Evolutionary conservation across 2,888 invertebrate genomes (phyloP).

Genomic region (Sarcophaga caerulescens): DNA sequence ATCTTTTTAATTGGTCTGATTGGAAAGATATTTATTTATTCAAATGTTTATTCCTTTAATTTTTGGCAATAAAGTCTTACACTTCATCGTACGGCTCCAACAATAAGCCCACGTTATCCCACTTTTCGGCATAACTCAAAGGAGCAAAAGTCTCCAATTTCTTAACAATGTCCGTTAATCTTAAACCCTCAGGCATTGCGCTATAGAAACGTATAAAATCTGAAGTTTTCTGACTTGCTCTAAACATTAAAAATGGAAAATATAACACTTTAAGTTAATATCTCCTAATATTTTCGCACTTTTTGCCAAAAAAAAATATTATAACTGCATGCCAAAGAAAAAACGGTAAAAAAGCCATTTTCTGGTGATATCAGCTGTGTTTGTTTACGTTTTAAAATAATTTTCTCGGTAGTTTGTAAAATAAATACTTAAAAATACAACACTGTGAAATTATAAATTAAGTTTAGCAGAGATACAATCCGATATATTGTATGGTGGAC

Average conservation of each 20-base stretch:
- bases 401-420: neutral
- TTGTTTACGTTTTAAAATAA: neutral
- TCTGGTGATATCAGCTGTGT: conserved; percentile 2
- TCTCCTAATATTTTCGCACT: neutral
- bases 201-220: conserved; percentile 48
- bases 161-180: conserved; percentile 81
- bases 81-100: conserved; percentile 88
- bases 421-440: neutral
- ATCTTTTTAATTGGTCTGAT: conserved; percentile 84
- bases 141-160: conserved; percentile 88
- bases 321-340: neutral
- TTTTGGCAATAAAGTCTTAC: conserved; percentile 73
- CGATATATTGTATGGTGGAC: neutral
- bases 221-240: neutral
- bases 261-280: neutral
- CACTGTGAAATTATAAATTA: neutral
- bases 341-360: neutral
- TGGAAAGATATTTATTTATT: neutral
- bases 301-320: neutral
- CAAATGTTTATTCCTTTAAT: neutral
- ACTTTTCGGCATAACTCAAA: conserved; percentile 87
- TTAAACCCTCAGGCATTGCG: conserved; percentile 39
- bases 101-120: conserved; percentile 97
- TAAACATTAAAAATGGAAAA: conserved; percentile 36
- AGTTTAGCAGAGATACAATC: neutral